phyloP scores from a whole-genome alignment of 2,888 invertebrate genomes.

The Cryptocheilus praepositus region DNA sequence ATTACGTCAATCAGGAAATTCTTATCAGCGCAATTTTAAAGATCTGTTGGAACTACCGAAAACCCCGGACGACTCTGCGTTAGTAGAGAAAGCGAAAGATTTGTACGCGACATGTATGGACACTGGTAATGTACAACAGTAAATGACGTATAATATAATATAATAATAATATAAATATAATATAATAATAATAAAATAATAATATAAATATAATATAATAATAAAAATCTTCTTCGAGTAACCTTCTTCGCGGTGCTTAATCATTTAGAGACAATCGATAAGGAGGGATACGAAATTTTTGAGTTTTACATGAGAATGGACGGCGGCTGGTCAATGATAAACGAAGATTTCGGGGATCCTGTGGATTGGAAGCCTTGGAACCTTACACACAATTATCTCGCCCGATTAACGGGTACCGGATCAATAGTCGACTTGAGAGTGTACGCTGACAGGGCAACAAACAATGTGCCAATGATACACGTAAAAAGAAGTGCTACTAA shows the following conservation, averaged over 20 bases:
- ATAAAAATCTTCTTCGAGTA: no score
- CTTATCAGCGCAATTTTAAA: neutral
- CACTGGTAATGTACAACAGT: neutral
- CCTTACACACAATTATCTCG: no score
- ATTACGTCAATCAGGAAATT: neutral
- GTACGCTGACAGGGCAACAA: no score
- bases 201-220: no score
- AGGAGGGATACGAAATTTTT: neutral
- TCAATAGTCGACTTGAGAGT: no score
- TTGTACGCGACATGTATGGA: neutral
- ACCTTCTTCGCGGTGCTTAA: neutral
- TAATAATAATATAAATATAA: no score
- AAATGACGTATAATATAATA: no score
- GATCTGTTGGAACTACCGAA: neutral
- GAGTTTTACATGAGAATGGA: neutral
- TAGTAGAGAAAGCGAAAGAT: neutral
- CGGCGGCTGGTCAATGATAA: constrained; percentile 6
- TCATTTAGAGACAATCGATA: neutral
- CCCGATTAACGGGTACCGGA: no score
- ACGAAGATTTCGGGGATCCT: neutral
- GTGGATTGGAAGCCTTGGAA: neutral
- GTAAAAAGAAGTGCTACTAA: no score
- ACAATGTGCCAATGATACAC: no score
- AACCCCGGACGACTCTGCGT: neutral
- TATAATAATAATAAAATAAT: no score